These are phyloP conservation scores for Macaria notata DNA, from an alignment of 2,888 invertebrate genomes.

Conservation along the genomic window DNA sequence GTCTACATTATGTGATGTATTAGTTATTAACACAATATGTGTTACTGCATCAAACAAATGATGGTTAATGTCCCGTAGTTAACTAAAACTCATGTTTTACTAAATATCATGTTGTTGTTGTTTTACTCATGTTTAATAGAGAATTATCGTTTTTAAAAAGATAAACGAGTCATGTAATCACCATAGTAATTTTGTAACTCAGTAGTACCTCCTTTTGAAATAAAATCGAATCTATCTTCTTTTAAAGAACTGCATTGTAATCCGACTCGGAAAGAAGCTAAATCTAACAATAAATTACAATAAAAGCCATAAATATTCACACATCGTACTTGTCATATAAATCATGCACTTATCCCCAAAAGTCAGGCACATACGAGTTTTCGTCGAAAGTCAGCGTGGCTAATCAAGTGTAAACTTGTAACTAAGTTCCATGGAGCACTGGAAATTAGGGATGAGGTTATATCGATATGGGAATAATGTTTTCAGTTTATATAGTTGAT, in stretches of 20 bases:
- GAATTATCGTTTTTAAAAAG: too few species aligned
- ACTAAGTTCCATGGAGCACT: conserved; percentile 46
- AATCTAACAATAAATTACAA: conserved; percentile 28
- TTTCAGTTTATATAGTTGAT: neutral
- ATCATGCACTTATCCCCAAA: conserved; percentile 41
- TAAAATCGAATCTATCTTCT: too few species aligned
- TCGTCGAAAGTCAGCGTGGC: conserved; percentile 54
- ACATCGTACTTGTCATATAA: conserved; percentile 39
- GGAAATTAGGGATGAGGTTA: conserved; percentile 15
- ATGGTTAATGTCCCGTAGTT: too few species aligned
- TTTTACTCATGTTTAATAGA: too few species aligned
- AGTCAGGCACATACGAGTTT: conserved; percentile 42
- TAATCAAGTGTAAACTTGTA: conserved; percentile 72
- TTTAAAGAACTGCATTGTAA: neutral
- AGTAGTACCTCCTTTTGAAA: too few species aligned
- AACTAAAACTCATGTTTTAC: too few species aligned
- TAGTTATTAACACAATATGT: too few species aligned
- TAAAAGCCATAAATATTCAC: conserved; percentile 43
- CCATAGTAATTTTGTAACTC: too few species aligned
- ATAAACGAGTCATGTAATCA: too few species aligned
- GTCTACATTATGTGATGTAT: too few species aligned
- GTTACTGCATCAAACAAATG: too few species aligned
- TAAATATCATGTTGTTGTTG: too few species aligned
- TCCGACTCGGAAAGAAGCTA: conserved; percentile 7
- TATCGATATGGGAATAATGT: conserved; percentile 4